These are phyloP conservation scores for Paramisgurnus dabryanus DNA, from an alignment of 2,113 vertebrate species.

Conservation along the genomic window DNA sequence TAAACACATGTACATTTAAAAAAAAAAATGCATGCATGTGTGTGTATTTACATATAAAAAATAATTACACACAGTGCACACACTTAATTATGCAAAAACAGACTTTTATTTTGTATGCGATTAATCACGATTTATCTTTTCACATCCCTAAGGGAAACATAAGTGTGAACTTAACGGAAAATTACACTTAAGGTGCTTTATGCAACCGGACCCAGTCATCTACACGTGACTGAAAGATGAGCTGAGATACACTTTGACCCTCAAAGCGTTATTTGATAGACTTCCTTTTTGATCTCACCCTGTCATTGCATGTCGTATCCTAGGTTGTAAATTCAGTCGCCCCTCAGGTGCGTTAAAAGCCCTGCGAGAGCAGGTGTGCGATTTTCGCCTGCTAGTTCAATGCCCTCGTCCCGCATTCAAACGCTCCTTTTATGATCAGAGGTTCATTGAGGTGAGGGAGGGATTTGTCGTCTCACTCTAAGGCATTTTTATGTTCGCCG, in stretches of 20 bases:
- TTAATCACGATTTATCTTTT: too few species aligned
- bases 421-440: constrained; percentile 39
- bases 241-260: background rate
- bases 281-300: constrained; percentile 15
- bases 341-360: background rate
- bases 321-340: background rate
- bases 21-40: too few species aligned
- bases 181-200: too few species aligned
- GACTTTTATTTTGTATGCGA: too few species aligned
- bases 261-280: background rate
- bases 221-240: background rate
- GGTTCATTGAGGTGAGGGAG: constrained; percentile 31
- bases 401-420: constrained; percentile 16
- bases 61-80: too few species aligned
- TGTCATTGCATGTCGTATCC: background rate
- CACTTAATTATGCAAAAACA: too few species aligned
- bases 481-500: constrained; percentile 12
- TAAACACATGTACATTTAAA: too few species aligned
- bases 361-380: background rate
- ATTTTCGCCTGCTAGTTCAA: constrained; percentile 15
- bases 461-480: constrained; percentile 29
- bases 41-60: too few species aligned
- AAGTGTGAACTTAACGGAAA: too few species aligned
- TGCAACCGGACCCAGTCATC: background rate
- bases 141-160: too few species aligned